Evolutionary conservation across 2,888 invertebrate species (phyloP).

Genomic region (Linnaemya vulpina): DNA sequence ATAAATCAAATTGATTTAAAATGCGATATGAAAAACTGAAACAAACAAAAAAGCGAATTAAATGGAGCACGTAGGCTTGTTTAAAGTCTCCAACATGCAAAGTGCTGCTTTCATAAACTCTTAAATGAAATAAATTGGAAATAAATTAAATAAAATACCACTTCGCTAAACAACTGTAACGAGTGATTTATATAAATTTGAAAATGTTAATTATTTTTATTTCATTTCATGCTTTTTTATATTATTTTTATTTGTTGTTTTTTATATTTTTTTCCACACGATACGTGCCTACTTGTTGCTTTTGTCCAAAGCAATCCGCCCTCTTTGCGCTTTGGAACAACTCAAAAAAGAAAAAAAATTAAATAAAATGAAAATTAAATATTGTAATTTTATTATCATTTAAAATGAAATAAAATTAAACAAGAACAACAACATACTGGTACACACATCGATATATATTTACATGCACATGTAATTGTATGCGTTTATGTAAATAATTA

Average conservation of each 20-base stretch:
- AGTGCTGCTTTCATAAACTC: conserved; percentile 38
- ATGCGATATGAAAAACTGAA: not conserved
- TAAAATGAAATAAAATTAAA: conserved; percentile 37
- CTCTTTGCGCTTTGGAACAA: not conserved
- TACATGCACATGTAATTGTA: not conserved
- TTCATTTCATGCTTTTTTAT: too few relatives aligned
- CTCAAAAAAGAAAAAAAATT: not conserved
- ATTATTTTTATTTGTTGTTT: too few relatives aligned
- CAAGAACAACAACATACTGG: not conserved
- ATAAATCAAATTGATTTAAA: conserved; percentile 39
- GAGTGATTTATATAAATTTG: conserved; percentile 8
- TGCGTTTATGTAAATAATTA: not conserved
- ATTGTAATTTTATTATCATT: conserved; percentile 40
- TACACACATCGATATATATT: too few relatives aligned
- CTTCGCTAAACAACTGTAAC: conserved; percentile 7
- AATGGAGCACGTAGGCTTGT: conserved; percentile 62
- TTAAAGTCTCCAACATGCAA: conserved; percentile 38
- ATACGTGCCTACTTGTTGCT: conserved; percentile 58
- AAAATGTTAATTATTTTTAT: conserved; percentile 47
- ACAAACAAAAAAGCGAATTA: not conserved
- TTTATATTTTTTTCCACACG: not conserved
- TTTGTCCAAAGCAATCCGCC: not conserved
- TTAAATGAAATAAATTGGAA: conserved; percentile 31
- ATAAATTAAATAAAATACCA: conserved; percentile 34
- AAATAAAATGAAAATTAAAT: not conserved